Percentiles rank a stretch among this genome's conserved stretches.
These are phyloP conservation scores for Hemithea aestivaria DNA, from an alignment of 2,888 invertebrate genomes.

Conservation along the genomic window DNA sequence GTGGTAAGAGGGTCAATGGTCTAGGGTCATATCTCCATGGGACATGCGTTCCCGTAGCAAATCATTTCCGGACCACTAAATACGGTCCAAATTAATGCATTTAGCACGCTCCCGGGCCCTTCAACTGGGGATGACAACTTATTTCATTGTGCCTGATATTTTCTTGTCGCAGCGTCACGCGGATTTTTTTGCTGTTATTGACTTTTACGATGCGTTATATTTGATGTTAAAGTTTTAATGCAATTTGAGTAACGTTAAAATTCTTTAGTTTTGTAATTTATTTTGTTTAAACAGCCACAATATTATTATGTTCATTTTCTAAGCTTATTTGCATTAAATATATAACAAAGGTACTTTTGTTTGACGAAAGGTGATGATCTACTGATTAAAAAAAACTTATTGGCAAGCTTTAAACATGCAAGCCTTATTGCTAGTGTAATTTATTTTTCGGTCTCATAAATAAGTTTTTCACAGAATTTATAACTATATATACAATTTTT, in stretches of 20 bases:
- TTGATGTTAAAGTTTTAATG: conserved; percentile 4
- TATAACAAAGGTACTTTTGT: background rate
- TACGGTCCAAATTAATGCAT: conserved; percentile 79
- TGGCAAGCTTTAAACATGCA: too few relatives aligned
- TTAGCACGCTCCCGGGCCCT: conserved; percentile 73
- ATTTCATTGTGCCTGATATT: conserved; percentile 75
- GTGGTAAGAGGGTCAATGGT: conserved; percentile 60
- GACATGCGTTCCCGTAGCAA: conserved; percentile 77
- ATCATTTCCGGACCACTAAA: conserved; percentile 79
- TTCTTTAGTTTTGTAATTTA: background rate
- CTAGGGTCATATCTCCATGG: conserved; percentile 65
- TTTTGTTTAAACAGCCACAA: too few relatives aligned
- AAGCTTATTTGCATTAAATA: too few relatives aligned
- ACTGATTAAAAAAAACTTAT: background rate
- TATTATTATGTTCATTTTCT: too few relatives aligned
- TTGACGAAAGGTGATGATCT: too few relatives aligned
- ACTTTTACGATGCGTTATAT: conserved; percentile 21
- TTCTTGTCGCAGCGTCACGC: conserved; percentile 67
- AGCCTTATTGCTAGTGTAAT: too few relatives aligned
- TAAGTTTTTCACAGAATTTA: too few relatives aligned
- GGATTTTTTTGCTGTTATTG: conserved; percentile 26
- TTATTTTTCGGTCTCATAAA: too few relatives aligned
- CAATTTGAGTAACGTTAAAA: background rate
- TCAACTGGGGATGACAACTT: conserved; percentile 76
- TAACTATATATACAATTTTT: too few relatives aligned